Evolutionary conservation across 2,113 vertebrate genomes (phyloP), one percentile per base, ranked within the genome.

Genomic region (Xiphias gladius): DNA sequence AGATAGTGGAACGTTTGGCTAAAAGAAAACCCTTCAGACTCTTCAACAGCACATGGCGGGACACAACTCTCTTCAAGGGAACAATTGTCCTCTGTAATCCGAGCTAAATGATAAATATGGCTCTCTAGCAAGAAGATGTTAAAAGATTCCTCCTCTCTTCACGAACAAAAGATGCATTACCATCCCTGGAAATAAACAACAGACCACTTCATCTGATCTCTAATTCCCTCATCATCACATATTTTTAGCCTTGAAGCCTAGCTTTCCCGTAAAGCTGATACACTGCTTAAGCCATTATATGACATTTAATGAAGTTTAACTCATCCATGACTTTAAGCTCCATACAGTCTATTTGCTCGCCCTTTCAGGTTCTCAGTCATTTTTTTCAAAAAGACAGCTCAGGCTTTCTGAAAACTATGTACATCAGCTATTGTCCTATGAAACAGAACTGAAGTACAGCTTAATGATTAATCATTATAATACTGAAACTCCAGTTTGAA

Each of bases 291-390:
- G 61, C 62, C 62, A 55, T 76, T 79, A 71, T 50, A 28, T 35
- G n/a, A 59, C 35, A 59, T 74, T 79, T 83, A 72, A 48, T 82
- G 72, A 82, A 86, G 78, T 86, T 89, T 88, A 89, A 85, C 57
- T 89, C 82, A 78, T 59, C 68, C 46, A 11, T 59, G 73, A 54
- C 66, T 67, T 43, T 48, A 74, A 55, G 76, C 72, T 69, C 50
- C 66, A 84, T 86, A 83, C n/a, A n/a, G n/a, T n/a, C n/a, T 69
- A 85, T 88, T 76, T 84, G 24, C 66, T 64, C 62, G 0, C 64
- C 13, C 52, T 83, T 69, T 70, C 78, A 67, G 57, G 57, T 81
- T 26, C 79, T 69, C 55, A 63, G 37, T 81, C 11, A 63, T 54
- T 58, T 61, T 59, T 55, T 62, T 68, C 57, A 65, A 57, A 68